Percentiles rank a stretch among this genome's conserved stretches.
Conservation (phyloP, 2,888 invertebrate species). For the Mythimna vitellina region DNA sequence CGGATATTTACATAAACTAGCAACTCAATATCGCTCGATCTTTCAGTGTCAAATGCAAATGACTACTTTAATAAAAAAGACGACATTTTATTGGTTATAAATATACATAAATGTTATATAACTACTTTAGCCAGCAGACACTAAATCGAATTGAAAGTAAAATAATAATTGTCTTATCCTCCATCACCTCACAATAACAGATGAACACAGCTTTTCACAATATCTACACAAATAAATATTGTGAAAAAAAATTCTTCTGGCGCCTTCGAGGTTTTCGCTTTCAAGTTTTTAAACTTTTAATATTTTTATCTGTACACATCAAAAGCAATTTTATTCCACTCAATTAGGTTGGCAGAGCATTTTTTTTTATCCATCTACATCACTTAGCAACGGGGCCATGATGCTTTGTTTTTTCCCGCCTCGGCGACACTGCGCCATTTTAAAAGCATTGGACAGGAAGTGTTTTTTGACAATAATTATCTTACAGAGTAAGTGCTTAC, state of each 20-base stretch:
- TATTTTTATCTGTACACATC: constrained; percentile 58
- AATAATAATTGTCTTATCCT: background rate
- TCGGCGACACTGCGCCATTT: constrained; percentile 63
- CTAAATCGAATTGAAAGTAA: constrained; percentile 23
- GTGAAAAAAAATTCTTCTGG: background rate
- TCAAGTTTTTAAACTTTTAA: constrained; percentile 36
- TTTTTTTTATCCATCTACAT: constrained; percentile 55
- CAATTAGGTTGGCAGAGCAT: constrained; percentile 62
- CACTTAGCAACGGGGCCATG: constrained; percentile 50
- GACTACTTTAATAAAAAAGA: constrained; percentile 23
- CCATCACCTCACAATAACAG: background rate
- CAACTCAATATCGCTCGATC: constrained; percentile 4
- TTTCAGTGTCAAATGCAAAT: constrained; percentile 24
- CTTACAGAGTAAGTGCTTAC: constrained; percentile 55
- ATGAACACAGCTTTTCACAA: constrained; percentile 13
- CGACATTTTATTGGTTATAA: constrained; percentile 15
- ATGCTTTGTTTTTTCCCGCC: constrained; percentile 57
- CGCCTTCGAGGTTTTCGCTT: constrained; percentile 20
- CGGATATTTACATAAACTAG: constrained; percentile 22
- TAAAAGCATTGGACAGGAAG: constrained; percentile 67
- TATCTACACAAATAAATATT: background rate
- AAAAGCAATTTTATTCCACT: constrained; percentile 58
- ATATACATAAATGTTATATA: no score
- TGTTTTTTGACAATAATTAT: constrained; percentile 71
- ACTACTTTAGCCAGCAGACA: constrained; percentile 15